Evolutionary conservation across 2,797 vertebrate genomes (phyloP), one percentile per base, ranked within the genome.

Genomic region (Linurgus olivaceus): DNA sequence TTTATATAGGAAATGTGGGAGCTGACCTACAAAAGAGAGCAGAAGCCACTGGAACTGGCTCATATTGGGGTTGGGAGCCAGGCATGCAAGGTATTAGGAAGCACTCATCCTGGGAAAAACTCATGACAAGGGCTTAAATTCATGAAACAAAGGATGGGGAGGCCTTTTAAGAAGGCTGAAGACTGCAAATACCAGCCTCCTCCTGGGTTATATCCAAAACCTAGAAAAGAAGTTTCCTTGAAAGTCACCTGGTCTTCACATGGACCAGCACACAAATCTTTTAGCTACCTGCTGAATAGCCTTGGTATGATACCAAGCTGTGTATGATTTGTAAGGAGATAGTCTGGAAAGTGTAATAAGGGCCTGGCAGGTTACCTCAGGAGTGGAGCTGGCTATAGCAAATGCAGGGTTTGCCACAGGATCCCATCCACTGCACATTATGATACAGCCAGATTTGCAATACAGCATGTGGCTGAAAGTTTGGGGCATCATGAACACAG

Each of bases 61-160:
- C 1, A 2, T 50, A n/a, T 0, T 52, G 26, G 42, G 3, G 25
- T 9, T 74, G n/a, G 37, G 17, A 66, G 29, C 26, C 1, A 0
- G 13, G 12, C 1, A 1, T 33, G 44, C 0, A 2, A 59, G 8
- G 20, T 45, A 40, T 70, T 48, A 82, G 44, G 57, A 89, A 63
- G 33, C 19, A 71, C 12, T 85, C 52, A 54, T 21, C 24, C 68
- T 79, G 26, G 13, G 37, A 67, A 70, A 61, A 86, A 63, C 17
- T 68, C 33, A 47, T n/a, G 14, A 7, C 6, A 74, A 68, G 55
- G 42, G 9, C 19, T 77, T 63, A 57, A 35, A 59, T 76, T 74
- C 4, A 54, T 35, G 13, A 35, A 76, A 73, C 9, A 79, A 79
- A 38, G n/a, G 21, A 72, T 24, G 12, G 5, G 35, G 12, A 65